These are phyloP conservation scores for Laticauda colubrina DNA, from an alignment of 2,113 vertebrate species.

Conservation along the genomic window DNA sequence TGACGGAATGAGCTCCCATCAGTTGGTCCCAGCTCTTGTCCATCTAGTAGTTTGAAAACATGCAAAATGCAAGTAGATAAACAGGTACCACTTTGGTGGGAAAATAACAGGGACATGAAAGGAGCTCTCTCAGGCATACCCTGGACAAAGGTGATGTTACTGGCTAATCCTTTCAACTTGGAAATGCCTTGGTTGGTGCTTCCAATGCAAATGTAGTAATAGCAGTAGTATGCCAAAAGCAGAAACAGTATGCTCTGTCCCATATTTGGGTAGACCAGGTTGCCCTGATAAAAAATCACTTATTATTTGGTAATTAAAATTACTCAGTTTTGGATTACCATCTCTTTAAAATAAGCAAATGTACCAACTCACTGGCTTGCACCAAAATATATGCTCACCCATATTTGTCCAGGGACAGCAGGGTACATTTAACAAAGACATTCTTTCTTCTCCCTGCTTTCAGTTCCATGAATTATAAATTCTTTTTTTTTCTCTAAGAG, in stretches of 20 bases:
- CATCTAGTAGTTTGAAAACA: background rate
- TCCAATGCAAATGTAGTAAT: background rate
- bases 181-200: background rate
- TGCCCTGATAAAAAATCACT: too few species aligned
- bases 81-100: background rate
- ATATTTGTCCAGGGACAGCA: background rate
- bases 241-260: too few species aligned
- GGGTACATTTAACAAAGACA: background rate
- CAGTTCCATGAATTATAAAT: background rate
- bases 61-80: background rate
- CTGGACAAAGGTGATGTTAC: background rate
- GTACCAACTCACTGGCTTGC: background rate
- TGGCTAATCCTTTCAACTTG: background rate
- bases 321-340: background rate
- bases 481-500: background rate
- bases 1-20: background rate
- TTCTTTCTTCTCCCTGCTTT: background rate
- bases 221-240: background rate
- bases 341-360: background rate
- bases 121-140: background rate
- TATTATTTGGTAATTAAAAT: background rate
- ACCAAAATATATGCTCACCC: background rate
- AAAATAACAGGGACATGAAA: background rate
- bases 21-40: background rate
- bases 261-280: too few species aligned